These are phyloP conservation scores for Pocillopora damicornis DNA, from an alignment of 64 coral and sea anemone genomes.

Conservation along the genomic window DNA sequence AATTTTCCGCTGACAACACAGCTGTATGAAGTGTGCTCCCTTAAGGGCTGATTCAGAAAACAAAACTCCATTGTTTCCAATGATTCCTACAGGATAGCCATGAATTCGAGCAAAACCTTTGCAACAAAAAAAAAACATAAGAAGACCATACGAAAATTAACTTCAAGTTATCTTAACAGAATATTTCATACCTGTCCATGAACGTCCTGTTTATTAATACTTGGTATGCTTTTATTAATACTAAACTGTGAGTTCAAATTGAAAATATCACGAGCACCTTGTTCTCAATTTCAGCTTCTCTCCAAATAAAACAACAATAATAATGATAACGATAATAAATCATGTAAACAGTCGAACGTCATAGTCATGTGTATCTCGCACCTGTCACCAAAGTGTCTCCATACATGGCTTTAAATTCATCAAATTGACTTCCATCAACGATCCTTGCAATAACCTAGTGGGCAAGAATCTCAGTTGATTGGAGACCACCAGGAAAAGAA, in stretches of 20 bases:
- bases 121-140: not conserved
- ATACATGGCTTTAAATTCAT: slow-evolving; percentile 97
- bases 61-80: slow-evolving; percentile 97
- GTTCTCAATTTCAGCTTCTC: too few relatives aligned
- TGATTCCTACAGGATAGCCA: slow-evolving; percentile 92
- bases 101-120: slow-evolving; percentile 93
- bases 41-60: slow-evolving; percentile 97
- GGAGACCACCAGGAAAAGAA: too few relatives aligned
- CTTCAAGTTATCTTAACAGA: not conserved
- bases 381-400: slow-evolving; percentile 92
- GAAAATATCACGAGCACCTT: not conserved
- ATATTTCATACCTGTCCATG: not conserved
- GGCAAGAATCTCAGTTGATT: not conserved
- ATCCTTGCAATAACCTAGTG: slow-evolving; percentile 88
- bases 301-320: too few relatives aligned
- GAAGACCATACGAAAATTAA: not conserved
- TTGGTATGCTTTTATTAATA: not conserved
- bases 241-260: not conserved
- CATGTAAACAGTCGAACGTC: not conserved
- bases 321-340: not conserved
- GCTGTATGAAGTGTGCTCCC: slow-evolving; percentile 92
- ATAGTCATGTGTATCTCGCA: not conserved
- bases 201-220: too few relatives aligned
- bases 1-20: slow-evolving; percentile 95
- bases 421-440: slow-evolving; percentile 96